Base-by-base conservation (phyloP, 2,113 vertebrate genomes). In the Callionymus lyra region DNA sequence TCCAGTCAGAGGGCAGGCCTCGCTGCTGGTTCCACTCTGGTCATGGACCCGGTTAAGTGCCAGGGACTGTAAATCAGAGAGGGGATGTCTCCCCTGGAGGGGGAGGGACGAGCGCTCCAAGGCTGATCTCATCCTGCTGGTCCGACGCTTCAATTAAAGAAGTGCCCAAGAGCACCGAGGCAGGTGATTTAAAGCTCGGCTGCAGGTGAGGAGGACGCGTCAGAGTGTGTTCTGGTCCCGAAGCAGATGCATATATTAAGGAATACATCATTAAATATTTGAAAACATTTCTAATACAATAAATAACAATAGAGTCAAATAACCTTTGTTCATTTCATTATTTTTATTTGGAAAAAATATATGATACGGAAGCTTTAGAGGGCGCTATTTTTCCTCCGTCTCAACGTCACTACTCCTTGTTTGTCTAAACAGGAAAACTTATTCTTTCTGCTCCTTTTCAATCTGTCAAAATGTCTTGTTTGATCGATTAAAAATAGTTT, bases 31-130 rank as follows among this genome's bases (percentile, higher is more conserved):
- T 77, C 77, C 76, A 79, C 77, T 82, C 80, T 79, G 78, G 64
- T 57, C 78, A 77, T 81, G 77, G 73, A 84, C 86, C 82, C 84
- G 80, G 76, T 63, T 43, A 41, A 63, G 76, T 68, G 73, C 77
- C 70, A 67, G 69, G 79, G 74, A 67, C 70, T 63, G 81, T 86
- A 85, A 85, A 87, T 86, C 84, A 86, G 68, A 68, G 74, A 72
- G 77, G 51, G 60, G 68, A 82, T 78, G 77, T 80, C 78, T 79
- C 77, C 74, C 77, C 65, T 59, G 70, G 66, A 73, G 68, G 72
- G 55, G 61, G 54, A 52, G 48, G 63, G 55, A 27, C 8, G 21
- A 27, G 21, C 21, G 21, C 21, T 27, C 21, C 21, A 27, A 8
- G 4, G 21, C 21, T 27, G 63, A 58, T 57, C 65, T 63, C 47